Evolutionary conservation across 2,888 invertebrate genomes (phyloP).

Genomic region (Barypeithes pellucidus): DNA sequence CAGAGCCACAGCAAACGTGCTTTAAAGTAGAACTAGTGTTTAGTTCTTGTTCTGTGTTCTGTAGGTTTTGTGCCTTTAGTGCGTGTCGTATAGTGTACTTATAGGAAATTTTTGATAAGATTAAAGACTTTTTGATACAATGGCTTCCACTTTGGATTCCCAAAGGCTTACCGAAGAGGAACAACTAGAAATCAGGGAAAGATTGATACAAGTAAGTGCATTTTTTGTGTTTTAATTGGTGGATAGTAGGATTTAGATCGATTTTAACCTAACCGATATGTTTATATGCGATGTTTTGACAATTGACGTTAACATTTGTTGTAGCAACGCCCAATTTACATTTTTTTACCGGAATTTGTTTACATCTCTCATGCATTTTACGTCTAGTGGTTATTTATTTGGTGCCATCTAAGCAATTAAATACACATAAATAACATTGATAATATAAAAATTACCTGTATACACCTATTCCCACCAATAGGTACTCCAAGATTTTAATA

Average conservation of each 20-base stretch:
- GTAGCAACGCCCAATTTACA: slow-evolving; percentile 58
- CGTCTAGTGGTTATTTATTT: neutral
- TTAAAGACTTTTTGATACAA: slow-evolving; percentile 48
- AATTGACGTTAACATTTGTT: slow-evolving; percentile 44
- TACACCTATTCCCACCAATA: neutral
- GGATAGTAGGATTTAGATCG: slow-evolving; percentile 37
- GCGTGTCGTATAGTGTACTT: slow-evolving; percentile 23
- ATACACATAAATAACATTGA: neutral
- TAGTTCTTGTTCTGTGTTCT: slow-evolving; percentile 16
- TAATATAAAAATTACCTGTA: neutral
- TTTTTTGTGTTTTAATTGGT: neutral
- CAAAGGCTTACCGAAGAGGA: slow-evolving; percentile 80
- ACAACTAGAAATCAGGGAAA: slow-evolving; percentile 83
- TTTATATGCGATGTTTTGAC: slow-evolving; percentile 55
- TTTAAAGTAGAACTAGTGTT: slow-evolving; percentile 18
- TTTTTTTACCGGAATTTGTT: slow-evolving; percentile 22
- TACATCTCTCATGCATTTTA: neutral
- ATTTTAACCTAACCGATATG: slow-evolving; percentile 53
- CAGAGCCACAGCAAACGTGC: slow-evolving; percentile 20
- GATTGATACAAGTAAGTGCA: slow-evolving; percentile 81
- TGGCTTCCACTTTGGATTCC: slow-evolving; percentile 64
- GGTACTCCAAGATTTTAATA: neutral
- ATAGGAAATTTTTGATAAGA: slow-evolving; percentile 26
- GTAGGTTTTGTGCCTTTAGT: slow-evolving; percentile 30
- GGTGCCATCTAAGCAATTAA: neutral